Evolutionary conservation across 2,113 vertebrate genomes (phyloP).

Genomic region (Gyps fulvus): DNA sequence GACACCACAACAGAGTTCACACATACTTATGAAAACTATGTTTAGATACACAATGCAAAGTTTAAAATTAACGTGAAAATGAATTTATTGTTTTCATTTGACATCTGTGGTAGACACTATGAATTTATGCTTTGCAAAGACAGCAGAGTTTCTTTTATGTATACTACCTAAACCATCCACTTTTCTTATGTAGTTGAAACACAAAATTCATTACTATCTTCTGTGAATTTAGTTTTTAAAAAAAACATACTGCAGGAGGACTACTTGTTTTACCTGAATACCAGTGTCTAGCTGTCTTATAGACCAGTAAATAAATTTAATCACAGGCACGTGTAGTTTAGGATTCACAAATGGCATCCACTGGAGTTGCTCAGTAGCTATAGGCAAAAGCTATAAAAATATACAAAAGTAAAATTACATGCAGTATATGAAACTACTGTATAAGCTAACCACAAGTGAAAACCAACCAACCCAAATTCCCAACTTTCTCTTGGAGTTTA

Average conservation of each 20-base stretch:
- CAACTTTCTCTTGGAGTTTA: not conserved
- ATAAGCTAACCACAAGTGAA: not conserved
- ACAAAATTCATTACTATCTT: not conserved
- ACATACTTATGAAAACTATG: not conserved
- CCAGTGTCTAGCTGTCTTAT: constrained; percentile 78
- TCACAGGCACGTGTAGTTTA: constrained; percentile 73
- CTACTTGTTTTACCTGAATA: constrained; percentile 72
- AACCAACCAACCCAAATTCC: not conserved
- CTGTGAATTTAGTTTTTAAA: not conserved
- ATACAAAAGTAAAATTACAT: not conserved
- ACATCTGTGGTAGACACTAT: not conserved
- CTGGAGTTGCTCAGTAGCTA: constrained; percentile 82
- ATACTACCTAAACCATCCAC: not conserved
- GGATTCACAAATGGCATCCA: constrained; percentile 73
- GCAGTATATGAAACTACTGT: not conserved
- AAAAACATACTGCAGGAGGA: not conserved
- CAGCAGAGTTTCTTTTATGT: not conserved
- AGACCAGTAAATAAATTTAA: constrained; percentile 83
- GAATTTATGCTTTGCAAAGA: not conserved
- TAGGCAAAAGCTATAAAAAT: constrained; percentile 78
- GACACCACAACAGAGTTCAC: not conserved
- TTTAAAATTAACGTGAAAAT: not conserved
- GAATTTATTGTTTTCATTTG: not conserved
- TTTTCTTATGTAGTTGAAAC: not conserved
- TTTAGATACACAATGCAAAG: not conserved